Evolutionary conservation across 2,888 invertebrate species (phyloP).

Genomic region (Hirudinaria manillensis): DNA sequence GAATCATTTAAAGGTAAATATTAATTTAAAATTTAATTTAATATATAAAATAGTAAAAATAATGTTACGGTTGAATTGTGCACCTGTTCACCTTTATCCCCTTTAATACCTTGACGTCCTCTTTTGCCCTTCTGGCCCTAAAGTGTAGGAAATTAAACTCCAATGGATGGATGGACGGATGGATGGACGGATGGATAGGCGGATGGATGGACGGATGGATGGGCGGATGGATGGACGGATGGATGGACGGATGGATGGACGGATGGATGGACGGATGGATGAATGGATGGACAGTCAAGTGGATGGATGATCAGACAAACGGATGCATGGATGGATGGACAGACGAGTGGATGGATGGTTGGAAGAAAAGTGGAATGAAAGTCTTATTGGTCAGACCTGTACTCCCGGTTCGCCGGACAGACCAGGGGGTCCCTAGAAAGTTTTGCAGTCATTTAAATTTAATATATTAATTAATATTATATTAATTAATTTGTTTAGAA

Average conservation of each 20-base stretch:
- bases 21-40: too few relatives aligned
- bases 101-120: slow-evolving; percentile 84
- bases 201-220: too few relatives aligned
- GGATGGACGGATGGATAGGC: too few relatives aligned
- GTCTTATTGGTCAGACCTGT: not conserved
- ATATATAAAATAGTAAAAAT: too few relatives aligned
- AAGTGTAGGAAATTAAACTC: too few relatives aligned
- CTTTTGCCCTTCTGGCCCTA: slow-evolving; percentile 81
- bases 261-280: not conserved
- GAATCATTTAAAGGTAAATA: too few relatives aligned
- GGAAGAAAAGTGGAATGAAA: not conserved
- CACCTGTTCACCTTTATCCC: slow-evolving; percentile 80
- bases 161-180: too few relatives aligned
- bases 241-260: not conserved
- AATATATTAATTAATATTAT: not conserved
- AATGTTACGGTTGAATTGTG: not conserved
- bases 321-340: not conserved
- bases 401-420: slow-evolving; percentile 16
- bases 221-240: not conserved
- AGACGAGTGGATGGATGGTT: not conserved
- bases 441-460: not conserved
- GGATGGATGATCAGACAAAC: too few relatives aligned
- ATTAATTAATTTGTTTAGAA: not conserved
- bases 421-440: slow-evolving; percentile 23
- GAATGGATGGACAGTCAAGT: too few relatives aligned